Evolutionary conservation across 2,113 vertebrate species (phyloP).

Genomic region (Nyctibius bracteatus): DNA sequence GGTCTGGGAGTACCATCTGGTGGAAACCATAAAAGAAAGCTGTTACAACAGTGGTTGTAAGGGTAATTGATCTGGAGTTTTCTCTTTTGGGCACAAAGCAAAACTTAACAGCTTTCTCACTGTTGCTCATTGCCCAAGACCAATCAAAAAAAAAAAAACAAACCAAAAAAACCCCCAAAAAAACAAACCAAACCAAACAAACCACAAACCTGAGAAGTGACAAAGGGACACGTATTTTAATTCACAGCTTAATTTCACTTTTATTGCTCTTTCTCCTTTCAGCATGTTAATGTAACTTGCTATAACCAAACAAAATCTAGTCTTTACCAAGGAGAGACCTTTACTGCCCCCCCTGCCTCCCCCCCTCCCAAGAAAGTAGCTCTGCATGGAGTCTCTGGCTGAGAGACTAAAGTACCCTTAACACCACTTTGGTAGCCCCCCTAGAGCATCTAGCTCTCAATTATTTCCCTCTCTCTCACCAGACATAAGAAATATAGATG

Average conservation of each 20-base stretch:
- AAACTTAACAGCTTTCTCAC: not conserved
- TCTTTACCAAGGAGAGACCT: not conserved
- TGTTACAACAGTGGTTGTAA: not conserved
- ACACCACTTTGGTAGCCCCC: not conserved
- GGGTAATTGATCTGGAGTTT: not conserved
- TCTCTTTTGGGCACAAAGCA: not conserved
- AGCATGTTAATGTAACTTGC: not conserved
- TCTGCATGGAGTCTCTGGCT: not conserved
- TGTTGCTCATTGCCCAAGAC: not conserved
- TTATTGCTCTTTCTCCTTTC: not conserved
- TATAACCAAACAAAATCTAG: not conserved
- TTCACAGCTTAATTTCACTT: not conserved
- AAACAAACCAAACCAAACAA: too few species aligned
- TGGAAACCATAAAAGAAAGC: not conserved
- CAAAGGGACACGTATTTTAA: not conserved
- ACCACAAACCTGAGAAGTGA: not conserved
- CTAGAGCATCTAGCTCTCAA: not conserved
- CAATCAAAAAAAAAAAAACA: not conserved
- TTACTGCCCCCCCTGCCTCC: not conserved
- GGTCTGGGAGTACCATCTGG: not conserved
- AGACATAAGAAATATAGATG: not conserved
- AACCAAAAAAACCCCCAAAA: too few species aligned
- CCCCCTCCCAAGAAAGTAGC: fast-evolving
- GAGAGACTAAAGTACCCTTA: not conserved
- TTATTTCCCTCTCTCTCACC: not conserved